Conservation (phyloP, 2,888 invertebrate species). For the Platerodrilus igneus region DNA sequence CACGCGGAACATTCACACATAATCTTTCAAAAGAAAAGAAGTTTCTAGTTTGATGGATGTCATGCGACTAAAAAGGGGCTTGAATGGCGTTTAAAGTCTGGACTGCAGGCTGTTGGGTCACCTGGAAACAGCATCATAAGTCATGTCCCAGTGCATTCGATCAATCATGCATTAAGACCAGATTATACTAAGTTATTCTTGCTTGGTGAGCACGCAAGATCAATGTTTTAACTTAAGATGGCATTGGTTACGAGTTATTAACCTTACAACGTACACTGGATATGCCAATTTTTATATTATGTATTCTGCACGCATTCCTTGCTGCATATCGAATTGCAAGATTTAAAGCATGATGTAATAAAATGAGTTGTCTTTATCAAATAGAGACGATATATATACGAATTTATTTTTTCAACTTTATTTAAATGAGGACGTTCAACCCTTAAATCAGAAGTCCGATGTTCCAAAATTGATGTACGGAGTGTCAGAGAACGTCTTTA, state of each 20-base stretch:
- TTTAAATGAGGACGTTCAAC: too few species aligned
- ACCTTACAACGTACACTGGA: conserved; percentile 13
- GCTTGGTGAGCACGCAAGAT: conserved; percentile 18
- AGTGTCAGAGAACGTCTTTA: too few species aligned
- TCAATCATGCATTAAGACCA: conserved; percentile 25
- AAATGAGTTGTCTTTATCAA: too few species aligned
- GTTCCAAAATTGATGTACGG: too few species aligned
- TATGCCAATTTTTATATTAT: too few species aligned
- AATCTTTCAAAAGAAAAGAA: conserved; percentile 8
- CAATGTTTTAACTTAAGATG: conserved; percentile 10
- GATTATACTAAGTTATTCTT: conserved; percentile 22
- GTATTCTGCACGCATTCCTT: too few species aligned
- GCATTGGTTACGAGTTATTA: conserved; percentile 17
- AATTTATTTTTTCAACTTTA: too few species aligned
- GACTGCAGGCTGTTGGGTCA: conserved; percentile 23
- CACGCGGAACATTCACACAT: conserved; percentile 14
- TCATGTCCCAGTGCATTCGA: conserved; percentile 23
- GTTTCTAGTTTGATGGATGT: conserved; percentile 14
- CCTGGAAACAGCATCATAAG: conserved; percentile 21
- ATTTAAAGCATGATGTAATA: too few species aligned
- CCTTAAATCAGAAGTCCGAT: too few species aligned
- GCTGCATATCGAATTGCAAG: too few species aligned
- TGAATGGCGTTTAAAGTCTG: conserved; percentile 26
- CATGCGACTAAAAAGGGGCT: conserved; percentile 17
- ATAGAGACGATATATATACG: too few species aligned